These are phyloP conservation scores for Electrophaes corylata DNA, from an alignment of 2,888 invertebrate species.

Conservation along the genomic window DNA sequence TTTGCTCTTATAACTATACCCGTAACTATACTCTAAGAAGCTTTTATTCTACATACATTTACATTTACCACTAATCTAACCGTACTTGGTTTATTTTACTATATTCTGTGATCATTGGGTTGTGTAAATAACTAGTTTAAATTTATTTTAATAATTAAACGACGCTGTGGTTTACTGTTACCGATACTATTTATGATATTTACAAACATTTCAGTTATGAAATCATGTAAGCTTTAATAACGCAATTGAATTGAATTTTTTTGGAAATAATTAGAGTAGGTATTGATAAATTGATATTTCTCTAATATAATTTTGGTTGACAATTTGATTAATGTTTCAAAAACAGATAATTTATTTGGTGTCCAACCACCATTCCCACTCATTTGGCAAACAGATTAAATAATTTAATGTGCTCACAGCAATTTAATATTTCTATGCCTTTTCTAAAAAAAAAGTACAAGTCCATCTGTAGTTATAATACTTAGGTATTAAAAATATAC, in stretches of 20 bases:
- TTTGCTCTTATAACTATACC: constrained; percentile 37
- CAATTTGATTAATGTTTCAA: constrained; percentile 16
- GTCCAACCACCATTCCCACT: neutral
- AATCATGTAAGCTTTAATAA: constrained; percentile 6
- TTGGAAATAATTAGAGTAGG: constrained; percentile 22
- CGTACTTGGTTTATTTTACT: constrained; percentile 6
- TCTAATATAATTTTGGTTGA: constrained; percentile 17
- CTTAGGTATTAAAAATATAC: no score
- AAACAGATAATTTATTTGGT: neutral
- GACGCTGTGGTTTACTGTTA: neutral
- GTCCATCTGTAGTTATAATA: no score
- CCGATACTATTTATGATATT: neutral
- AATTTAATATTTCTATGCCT: no score
- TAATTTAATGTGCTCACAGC: no score
- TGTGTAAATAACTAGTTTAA: neutral
- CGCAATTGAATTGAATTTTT: constrained; percentile 15
- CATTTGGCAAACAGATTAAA: neutral
- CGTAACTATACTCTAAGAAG: constrained; percentile 8
- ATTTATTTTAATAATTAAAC: neutral
- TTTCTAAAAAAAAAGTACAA: no score
- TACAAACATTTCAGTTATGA: constrained; percentile 2
- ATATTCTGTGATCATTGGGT: neutral
- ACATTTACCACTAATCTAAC: no score
- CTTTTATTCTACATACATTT: constrained; percentile 25
- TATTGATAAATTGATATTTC: constrained; percentile 20